Evolutionary conservation across 2,888 invertebrate species (phyloP), one percentile per base, ranked within the genome.

Genomic region (Andrena bucephala): DNA sequence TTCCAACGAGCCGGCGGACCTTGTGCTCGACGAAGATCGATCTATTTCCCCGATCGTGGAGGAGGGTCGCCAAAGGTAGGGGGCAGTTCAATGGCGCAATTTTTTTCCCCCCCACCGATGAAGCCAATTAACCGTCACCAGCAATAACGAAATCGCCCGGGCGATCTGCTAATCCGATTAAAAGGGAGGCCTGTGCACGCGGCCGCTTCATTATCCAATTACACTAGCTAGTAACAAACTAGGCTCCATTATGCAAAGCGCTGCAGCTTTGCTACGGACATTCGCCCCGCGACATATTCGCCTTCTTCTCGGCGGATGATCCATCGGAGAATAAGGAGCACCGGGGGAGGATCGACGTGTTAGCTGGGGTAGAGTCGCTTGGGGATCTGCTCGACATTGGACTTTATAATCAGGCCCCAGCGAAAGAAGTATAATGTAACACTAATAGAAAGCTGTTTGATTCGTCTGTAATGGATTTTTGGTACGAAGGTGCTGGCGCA

Each of bases 141-240:
- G 1, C 69, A 16, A 65, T 60, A 59, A 29, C 27, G 48, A 68
- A 60, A 81, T 81, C 73, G 69, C 42, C n/a, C 27, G 29, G n/a
- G 10, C 42, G 27, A 65, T 24, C 63, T 48, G 20, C 2, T 70
- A 67, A 82, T 82, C 81, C 66, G 74, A 70, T 82, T 67, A 81
- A 60, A 66, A 20, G 10, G 16, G 24, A n/a, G 65, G 54, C n/a
- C 27, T 54, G 31, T 57, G 65, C 31, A 8, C 42, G n/a, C 29
- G 36, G 13, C 8, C 52, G 31, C n/a, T 81, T 66, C 73, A 70
- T 81, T 81, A 74, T 74, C 73, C 82, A 70, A 74, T 70, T 68
- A 67, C 60, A 60, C 20, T 31, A 36, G 33, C 52, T 13, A 10
- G 29, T 59, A 52, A 27, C 48, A 66, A 80, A 69, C 59, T 67